Percentiles rank a stretch among this genome's conserved stretches.
Conservation (phyloP, 2,888 invertebrate genomes). For the Lochmaea crataegi region DNA sequence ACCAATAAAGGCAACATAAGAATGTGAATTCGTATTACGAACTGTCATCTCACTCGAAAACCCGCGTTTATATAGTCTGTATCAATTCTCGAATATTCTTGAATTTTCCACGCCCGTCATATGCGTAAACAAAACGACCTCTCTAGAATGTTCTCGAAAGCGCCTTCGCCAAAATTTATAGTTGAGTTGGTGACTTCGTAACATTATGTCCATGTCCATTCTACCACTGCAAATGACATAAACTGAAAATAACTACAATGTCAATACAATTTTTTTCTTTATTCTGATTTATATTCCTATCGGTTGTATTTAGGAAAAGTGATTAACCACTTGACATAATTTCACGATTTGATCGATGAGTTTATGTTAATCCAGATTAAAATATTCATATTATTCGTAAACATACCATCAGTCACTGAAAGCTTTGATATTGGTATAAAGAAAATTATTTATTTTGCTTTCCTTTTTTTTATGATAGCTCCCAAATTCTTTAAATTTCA, state of each 20-base stretch:
- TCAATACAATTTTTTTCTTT: background rate
- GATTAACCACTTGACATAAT: background rate
- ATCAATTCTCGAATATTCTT: too few species aligned
- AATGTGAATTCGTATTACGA: too few species aligned
- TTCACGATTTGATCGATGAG: background rate
- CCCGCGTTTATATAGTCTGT: too few species aligned
- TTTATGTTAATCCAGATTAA: slow-evolving; percentile 3
- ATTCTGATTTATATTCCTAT: background rate
- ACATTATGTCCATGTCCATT: too few species aligned
- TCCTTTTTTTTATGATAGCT: background rate
- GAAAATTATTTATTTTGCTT: background rate
- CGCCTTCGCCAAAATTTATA: too few species aligned
- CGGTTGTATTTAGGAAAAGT: background rate
- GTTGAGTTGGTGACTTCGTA: too few species aligned
- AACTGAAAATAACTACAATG: background rate
- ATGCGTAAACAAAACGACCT: too few species aligned
- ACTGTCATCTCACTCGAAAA: too few species aligned
- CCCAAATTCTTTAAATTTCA: background rate
- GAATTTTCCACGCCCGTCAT: too few species aligned
- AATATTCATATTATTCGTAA: background rate
- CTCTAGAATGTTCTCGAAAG: too few species aligned
- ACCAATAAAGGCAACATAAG: too few species aligned
- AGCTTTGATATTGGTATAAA: background rate
- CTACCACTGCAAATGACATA: too few species aligned
- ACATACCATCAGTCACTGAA: background rate